Evolutionary conservation across 2,888 invertebrate genomes (phyloP), one percentile per base, ranked within the genome.

Genomic region (Pammene fasciana): DNA sequence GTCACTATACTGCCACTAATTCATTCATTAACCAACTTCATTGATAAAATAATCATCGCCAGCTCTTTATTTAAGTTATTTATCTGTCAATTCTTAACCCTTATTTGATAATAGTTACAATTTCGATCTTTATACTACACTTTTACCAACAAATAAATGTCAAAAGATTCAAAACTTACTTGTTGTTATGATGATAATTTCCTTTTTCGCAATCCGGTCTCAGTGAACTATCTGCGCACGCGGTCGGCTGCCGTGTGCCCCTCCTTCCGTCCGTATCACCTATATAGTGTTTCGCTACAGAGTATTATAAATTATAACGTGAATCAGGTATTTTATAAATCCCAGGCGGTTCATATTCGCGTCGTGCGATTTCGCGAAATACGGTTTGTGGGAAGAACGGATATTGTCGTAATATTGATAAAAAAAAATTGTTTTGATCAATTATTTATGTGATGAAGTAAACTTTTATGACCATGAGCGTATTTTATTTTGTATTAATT

Each of bases 291-390:
- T 57, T 41, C n/a, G 43, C 13, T 59, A 43, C 11, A 45, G 3
- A 5, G 11, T 16, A 13, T 7, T 54, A 8, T 8, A 7, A n/a
- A n/a, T n/a, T n/a, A n/a, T n/a, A n/a, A n/a, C n/a, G n/a, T n/a
- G 26, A 52, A 50, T 61, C 38, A 61, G 61, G 48, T 61, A 50
- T 61, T 52, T 62, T 26, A 18, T 2, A 62, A 62, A 16, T 41
- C 62, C 52, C 18, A 16, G 36, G 36, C 26, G 18, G 11, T 16
- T 18, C 26, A 54, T 8, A 54, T 34, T 26, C 50, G 5, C 48
- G 50, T 41, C n/a, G 50, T 52, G 41, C 50, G 50, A 14, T 52
- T 50, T 62, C 14, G 62, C 48, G 36, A 50, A 38, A n/a, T 38
- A 9, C 13, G 43, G 41, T 13, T 38, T 41, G 5, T 6, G 62